Base-by-base conservation (phyloP, 2,888 invertebrate species). In the Monopis laevigella region DNA sequence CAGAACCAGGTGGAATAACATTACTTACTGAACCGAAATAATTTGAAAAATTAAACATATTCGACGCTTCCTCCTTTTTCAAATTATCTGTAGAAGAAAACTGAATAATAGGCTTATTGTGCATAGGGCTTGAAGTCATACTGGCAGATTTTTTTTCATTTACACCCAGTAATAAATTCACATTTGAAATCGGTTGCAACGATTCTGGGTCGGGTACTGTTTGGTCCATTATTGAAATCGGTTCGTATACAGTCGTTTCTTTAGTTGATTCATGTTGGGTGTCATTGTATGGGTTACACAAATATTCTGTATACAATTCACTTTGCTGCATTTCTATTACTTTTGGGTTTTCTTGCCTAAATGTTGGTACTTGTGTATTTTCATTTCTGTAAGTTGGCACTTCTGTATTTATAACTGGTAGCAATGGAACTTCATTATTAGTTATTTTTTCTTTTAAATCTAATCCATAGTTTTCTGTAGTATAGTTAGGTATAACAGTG, bases 21-120 rank as follows among this genome's bases (percentile, higher is more conserved):
- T 77, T 78, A 29, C 80, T 77, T 30, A 81, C 80, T 2, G 72
- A 71, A 1, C 81, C 75, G 53, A 88, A 89, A 58, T 88, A 89
- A 55, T 84, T 88, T 0, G 87, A 78, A 50, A 87, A 87, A 49
- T 84, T 85, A 51, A 86, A 86, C 44, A 84, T 72, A 51, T 74
- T 65, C 2, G 73, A 71, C 24, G 44, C 41, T 16, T 73, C 72
- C 21, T 63, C 59, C 24, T 66, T 56, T 1, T 45, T 44, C 7
- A 77, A 55, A 43, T 81, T 78, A 43, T 82, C 81, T 8, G 63
- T 72, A 6, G 82, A 82, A 2, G 70, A 67, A 42, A 82, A 82
- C 45, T 77, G 75, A 47, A 70, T 55, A 40, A 65, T 74, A 57
- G 65, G 65, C 13, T 55, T 62, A 39, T 57, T 65, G 27, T 70